Conservation (phyloP, 2,113 vertebrate genomes). For the Stigmatopora argus region DNA sequence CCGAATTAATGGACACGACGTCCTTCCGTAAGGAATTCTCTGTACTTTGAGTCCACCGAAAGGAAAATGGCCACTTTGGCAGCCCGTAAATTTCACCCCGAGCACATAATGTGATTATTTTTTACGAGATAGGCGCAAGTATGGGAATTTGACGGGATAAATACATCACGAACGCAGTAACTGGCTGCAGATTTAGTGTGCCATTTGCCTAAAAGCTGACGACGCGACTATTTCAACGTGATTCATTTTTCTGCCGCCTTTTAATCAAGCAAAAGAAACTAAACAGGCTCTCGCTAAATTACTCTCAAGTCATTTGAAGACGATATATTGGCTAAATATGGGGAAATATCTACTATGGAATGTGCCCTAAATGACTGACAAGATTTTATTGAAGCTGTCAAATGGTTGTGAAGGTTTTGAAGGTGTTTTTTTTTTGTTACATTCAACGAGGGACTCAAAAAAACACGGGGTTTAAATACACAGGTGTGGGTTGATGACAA, state of each 20-base stretch:
- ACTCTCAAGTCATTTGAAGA: background rate
- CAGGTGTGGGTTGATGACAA: no score
- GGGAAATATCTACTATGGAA: background rate
- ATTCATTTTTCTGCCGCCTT: background rate
- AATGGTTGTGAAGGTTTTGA: no score
- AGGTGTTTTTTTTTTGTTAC: no score
- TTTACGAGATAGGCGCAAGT: slow-evolving; percentile 34
- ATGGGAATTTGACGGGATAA: slow-evolving; percentile 10
- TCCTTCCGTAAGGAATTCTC: slow-evolving; percentile 47
- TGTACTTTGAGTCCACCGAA: slow-evolving; percentile 38
- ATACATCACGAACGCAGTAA: background rate
- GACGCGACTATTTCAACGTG: background rate
- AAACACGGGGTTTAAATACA: no score
- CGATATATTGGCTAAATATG: background rate
- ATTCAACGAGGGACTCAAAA: no score
- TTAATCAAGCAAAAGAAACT: slow-evolving; percentile 1
- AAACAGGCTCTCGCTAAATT: no score
- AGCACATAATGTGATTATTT: slow-evolving; percentile 42
- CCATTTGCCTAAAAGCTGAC: background rate
- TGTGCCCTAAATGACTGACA: background rate
- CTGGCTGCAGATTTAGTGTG: background rate
- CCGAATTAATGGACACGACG: slow-evolving; percentile 32
- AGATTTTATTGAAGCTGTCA: background rate
- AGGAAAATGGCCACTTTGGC: slow-evolving; percentile 49
- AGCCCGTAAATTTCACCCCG: slow-evolving; percentile 36